phyloP scores from a whole-genome alignment of 2,113 vertebrate species.

The Pteronura brasiliensis region DNA sequence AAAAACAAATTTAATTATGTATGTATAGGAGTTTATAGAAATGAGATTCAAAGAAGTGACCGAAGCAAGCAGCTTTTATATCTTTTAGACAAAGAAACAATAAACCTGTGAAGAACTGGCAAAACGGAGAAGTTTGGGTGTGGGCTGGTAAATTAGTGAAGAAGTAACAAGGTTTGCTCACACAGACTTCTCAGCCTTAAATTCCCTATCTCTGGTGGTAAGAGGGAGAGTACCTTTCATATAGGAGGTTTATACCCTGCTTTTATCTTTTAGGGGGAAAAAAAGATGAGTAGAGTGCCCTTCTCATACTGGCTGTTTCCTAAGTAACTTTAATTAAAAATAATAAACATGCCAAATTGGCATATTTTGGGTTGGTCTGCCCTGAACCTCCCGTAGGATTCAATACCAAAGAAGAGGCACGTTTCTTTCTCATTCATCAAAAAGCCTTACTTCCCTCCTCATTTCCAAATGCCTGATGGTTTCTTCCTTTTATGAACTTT shows the following conservation, averaged over 20 bases:
- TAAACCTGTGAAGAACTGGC: neutral
- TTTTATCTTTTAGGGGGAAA: too few species aligned
- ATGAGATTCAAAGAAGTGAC: neutral
- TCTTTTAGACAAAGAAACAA: neutral
- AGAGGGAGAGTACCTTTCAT: neutral
- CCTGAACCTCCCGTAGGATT: neutral
- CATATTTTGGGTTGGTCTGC: neutral
- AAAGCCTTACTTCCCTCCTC: neutral
- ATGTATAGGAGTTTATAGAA: neutral
- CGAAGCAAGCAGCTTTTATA: neutral
- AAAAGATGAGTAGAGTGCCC: neutral
- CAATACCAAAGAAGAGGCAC: neutral
- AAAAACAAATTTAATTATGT: neutral
- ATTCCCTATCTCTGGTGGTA: neutral
- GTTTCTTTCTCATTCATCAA: neutral
- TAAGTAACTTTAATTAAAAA: neutral
- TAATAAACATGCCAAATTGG: neutral
- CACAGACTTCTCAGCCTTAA: neutral
- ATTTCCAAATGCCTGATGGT: neutral
- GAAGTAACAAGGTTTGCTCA: neutral
- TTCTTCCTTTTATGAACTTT: neutral
- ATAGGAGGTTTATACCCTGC: neutral
- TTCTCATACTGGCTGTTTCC: neutral
- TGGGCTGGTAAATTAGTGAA: neutral
- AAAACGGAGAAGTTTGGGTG: neutral